These are phyloP conservation scores for Erynnis tages DNA, from an alignment of 2,888 invertebrate genomes.

Conservation along the genomic window DNA sequence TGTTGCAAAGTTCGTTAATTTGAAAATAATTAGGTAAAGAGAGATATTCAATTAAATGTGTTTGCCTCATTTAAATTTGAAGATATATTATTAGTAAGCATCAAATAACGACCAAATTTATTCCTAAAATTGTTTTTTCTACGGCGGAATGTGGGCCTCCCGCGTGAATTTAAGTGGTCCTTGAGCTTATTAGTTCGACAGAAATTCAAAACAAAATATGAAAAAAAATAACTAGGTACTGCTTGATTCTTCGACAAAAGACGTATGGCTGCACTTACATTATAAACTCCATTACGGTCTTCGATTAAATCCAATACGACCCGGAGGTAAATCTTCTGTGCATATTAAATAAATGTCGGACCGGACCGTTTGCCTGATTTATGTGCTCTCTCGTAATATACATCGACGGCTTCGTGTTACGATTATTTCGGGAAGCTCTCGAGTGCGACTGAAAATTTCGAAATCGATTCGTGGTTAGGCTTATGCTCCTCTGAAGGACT, in stretches of 20 bases:
- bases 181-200: too few relatives aligned
- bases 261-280: constrained; percentile 41
- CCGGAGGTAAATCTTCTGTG: constrained; percentile 73
- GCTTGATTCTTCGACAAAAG: constrained; percentile 34
- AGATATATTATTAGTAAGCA: background rate
- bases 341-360: constrained; percentile 75
- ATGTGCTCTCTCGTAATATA: constrained; percentile 41
- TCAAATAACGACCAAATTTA: too few relatives aligned
- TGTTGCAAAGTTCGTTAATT: constrained; percentile 24
- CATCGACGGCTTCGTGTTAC: constrained; percentile 31
- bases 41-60: background rate
- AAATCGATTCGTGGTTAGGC: constrained; percentile 4
- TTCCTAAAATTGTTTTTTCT: too few relatives aligned
- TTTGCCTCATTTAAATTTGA: background rate
- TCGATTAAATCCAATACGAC: constrained; percentile 75
- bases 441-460: constrained; percentile 4
- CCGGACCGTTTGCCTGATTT: constrained; percentile 62
- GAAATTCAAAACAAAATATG: too few relatives aligned
- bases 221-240: background rate
- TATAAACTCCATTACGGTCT: constrained; percentile 63
- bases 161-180: too few relatives aligned
- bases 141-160: too few relatives aligned
- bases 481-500: background rate
- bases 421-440: constrained; percentile 28
- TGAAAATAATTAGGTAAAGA: constrained; percentile 7